Conservation (phyloP, 2,888 invertebrate species). For the Myopa tessellatipennis region DNA sequence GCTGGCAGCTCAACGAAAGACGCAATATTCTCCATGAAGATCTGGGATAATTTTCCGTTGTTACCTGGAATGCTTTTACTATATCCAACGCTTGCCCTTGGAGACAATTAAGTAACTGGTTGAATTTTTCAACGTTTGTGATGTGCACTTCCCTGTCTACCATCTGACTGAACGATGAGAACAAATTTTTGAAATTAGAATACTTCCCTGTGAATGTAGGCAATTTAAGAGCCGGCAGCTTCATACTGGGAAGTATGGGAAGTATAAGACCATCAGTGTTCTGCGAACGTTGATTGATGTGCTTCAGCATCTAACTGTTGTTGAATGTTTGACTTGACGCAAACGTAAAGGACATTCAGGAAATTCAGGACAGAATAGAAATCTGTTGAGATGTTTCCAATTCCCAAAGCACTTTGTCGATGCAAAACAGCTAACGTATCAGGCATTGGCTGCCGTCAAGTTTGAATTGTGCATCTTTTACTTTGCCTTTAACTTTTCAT, state of each 20-base stretch:
- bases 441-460: too few relatives aligned
- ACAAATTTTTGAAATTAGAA: constrained; percentile 44
- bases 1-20: too few relatives aligned
- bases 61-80: constrained; percentile 40
- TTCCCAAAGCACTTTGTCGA: constrained; percentile 67
- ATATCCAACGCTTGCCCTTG: constrained; percentile 42
- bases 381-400: constrained; percentile 68
- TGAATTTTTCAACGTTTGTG: constrained; percentile 37
- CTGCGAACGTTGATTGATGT: background rate
- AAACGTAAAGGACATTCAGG: background rate
- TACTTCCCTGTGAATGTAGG: constrained; percentile 39
- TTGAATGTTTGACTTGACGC: background rate
- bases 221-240: constrained; percentile 19
- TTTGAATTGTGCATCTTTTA: too few relatives aligned
- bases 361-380: too few relatives aligned
- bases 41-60: constrained; percentile 41
- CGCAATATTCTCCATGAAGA: constrained; percentile 39
- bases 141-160: constrained; percentile 37
- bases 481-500: too few relatives aligned
- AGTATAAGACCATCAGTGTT: background rate
- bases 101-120: constrained; percentile 36
- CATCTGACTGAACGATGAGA: constrained; percentile 39
- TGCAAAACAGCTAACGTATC: constrained; percentile 48
- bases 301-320: background rate
- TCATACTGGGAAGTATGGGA: background rate